Evolutionary conservation across 1,140 invertebrate genomes (phyloP), one percentile per base, ranked within the genome.

Genomic region (Schlechtendalia chinensis): DNA sequence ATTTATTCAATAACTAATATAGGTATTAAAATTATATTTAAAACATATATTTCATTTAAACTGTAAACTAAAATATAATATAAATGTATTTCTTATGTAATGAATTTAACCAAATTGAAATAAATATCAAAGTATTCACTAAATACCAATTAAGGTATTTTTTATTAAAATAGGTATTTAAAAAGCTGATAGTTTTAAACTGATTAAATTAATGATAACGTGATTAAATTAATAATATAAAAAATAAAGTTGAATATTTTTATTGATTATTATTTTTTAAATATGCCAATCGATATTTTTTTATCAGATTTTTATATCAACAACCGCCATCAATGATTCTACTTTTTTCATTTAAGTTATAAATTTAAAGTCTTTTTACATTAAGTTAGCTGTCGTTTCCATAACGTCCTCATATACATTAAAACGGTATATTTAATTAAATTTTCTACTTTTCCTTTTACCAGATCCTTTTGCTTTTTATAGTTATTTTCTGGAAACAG

Each of bases 361-460:
- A 67, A 67, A 47, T 50, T 50, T 39, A 69, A 47, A 24, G 65
- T 47, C 14, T 47, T 69, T 69, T 69, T 69, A 50, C 65, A 69
- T 69, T 69, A 47, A 50, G n/a, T 69, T 32, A 47, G 10, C 32
- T 69, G 45, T 69, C 65, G 22, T 50, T 69, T 8, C 47, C 45
- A 69, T 69, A 22, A 4, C 22, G 16, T 10, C 24, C 22, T 58
- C 5, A 24, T 39, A 39, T 8, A 39, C 32, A 39, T 39, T 61
- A 45, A 67, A 67, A 67, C 22, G 39, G 39, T 47, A 67, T 22
- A 47, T 69, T 69, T 50, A 69, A 47, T 69, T 69, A 16, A 69
- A 69, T 69, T 47, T 69, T 16, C 2, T 69, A 17, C 47, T 69
- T 69, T 69, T 24, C 3, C 17, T 6, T 5, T 24, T 69, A 12